These are phyloP conservation scores for Nemoura dubitans DNA, from an alignment of 2,888 invertebrate species.

Conservation along the genomic window DNA sequence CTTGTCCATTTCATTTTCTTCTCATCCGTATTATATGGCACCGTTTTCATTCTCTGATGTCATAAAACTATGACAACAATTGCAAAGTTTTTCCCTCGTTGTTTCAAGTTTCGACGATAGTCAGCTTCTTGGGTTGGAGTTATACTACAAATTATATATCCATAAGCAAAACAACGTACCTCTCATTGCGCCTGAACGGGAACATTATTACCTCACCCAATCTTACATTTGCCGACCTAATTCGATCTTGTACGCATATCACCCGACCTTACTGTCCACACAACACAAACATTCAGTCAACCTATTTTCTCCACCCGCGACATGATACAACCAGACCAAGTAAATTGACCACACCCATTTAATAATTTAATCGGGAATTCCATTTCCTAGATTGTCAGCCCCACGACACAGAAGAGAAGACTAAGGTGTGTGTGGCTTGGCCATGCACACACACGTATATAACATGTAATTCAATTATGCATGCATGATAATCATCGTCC, in stretches of 20 bases:
- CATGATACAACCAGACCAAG: neutral
- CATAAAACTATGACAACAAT: neutral
- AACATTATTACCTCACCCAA: neutral
- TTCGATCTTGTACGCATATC: neutral
- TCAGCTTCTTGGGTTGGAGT: neutral
- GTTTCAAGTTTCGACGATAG: neutral
- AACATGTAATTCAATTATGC: conserved; percentile 20
- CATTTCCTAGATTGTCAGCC: conserved; percentile 36
- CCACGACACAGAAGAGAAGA: neutral
- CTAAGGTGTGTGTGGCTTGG: neutral
- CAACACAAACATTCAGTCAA: neutral
- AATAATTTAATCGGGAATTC: neutral
- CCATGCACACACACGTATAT: neutral
- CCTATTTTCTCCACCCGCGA: neutral
- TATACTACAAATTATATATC: neutral
- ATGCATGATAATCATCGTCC: conserved; percentile 20
- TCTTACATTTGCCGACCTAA: neutral
- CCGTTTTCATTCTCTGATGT: neutral
- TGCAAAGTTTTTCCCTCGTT: neutral
- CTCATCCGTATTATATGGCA: neutral
- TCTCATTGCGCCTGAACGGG: too few species aligned
- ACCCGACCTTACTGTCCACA: neutral
- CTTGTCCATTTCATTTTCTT: neutral
- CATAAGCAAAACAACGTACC: neutral
- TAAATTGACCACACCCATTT: conserved; percentile 33